Percentiles rank a stretch among this genome's conserved stretches.
phyloP scores from a whole-genome alignment of 1,140 invertebrate species.

The Aphaenogaster ashmeadi region DNA sequence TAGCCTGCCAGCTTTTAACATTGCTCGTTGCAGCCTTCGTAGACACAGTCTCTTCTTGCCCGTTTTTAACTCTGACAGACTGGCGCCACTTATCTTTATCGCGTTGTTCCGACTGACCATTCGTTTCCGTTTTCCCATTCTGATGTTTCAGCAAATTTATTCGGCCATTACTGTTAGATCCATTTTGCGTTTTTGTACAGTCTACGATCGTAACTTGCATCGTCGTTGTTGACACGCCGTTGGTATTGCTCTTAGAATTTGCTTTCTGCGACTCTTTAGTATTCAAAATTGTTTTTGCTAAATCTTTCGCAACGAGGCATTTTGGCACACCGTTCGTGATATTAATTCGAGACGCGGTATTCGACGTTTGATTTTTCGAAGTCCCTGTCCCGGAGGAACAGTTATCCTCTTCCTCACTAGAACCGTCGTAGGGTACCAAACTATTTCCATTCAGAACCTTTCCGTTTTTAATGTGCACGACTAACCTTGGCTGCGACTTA shows the following conservation, averaged over 20 bases:
- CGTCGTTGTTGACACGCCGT: slow-evolving; percentile 52
- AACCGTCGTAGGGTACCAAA: slow-evolving; percentile 85
- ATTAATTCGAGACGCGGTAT: slow-evolving; percentile 47
- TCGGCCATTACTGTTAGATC: slow-evolving; percentile 68
- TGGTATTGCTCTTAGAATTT: slow-evolving; percentile 63
- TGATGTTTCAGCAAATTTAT: slow-evolving; percentile 76
- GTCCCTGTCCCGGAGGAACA: slow-evolving; percentile 16
- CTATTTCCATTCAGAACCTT: slow-evolving; percentile 82
- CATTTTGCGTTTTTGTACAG: slow-evolving; percentile 70
- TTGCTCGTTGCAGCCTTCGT: slow-evolving; percentile 81
- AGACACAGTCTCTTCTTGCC: slow-evolving; percentile 78
- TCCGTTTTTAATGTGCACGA: slow-evolving; percentile 83
- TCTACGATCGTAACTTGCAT: slow-evolving; percentile 51
- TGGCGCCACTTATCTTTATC: slow-evolving; percentile 76
- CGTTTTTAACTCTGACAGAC: slow-evolving; percentile 76
- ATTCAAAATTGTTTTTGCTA: slow-evolving; percentile 23
- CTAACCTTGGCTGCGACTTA: slow-evolving; percentile 79
- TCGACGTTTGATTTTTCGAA: slow-evolving; percentile 63
- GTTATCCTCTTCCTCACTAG: slow-evolving; percentile 85
- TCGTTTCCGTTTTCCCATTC: slow-evolving; percentile 78
- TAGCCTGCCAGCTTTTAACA: slow-evolving; percentile 81
- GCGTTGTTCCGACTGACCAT: slow-evolving; percentile 72
- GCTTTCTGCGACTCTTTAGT: slow-evolving; percentile 73
- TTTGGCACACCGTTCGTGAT: slow-evolving; percentile 68
- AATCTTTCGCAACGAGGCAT: slow-evolving; percentile 62